Evolutionary conservation across 2,113 vertebrate species (phyloP), one percentile per base, ranked within the genome.

Genomic region (Pangasianodon gigas): DNA sequence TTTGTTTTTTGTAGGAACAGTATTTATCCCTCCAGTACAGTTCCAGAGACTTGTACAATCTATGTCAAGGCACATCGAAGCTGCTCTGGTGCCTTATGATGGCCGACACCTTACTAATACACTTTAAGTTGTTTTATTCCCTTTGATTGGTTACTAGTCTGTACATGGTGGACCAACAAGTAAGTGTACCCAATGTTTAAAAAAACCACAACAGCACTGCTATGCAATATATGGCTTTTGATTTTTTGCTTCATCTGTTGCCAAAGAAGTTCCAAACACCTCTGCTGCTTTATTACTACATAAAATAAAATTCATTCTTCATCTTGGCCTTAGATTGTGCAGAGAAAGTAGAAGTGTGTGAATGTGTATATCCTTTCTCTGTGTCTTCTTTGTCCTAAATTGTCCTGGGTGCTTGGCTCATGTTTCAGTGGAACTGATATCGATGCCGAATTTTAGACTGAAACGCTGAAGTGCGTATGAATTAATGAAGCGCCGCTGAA

Each of bases 391-490:
- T 80, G 75, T 85, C 84, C 83, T 74, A 65, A 48, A 4, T 26
- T 88, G 89, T 93, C 62, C 88, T 79, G 51, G 62, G 92, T 87
- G 85, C 88, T 92, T 90, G 85, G 90, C 93, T 95, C 92, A 85
- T 91, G 94, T 94, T 92, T 93, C 90, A 92, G 91, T 89, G 81
- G 37, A n/a, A 48, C 41, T 92, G 93, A 93, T 93, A 93, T 88
- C 90, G 69, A 95, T 94, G 93, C 91, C 90, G 83, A 91, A 93
- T 90, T 94, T 93, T 93, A 93, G 93, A 89, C 58, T 54, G 91
- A 89, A 91, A 91, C 86, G 84, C 88, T 46, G 86, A 82, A 75
- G 86, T n/a, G 77, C 75, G 44, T 92, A 94, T 93, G 86, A 95
- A 93, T 93, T 92, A 93, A 93, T 95, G 87, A 94, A 62, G 79